phyloP scores from a whole-genome alignment of 2,113 vertebrate genomes.

The Montifringilla adamsi region DNA sequence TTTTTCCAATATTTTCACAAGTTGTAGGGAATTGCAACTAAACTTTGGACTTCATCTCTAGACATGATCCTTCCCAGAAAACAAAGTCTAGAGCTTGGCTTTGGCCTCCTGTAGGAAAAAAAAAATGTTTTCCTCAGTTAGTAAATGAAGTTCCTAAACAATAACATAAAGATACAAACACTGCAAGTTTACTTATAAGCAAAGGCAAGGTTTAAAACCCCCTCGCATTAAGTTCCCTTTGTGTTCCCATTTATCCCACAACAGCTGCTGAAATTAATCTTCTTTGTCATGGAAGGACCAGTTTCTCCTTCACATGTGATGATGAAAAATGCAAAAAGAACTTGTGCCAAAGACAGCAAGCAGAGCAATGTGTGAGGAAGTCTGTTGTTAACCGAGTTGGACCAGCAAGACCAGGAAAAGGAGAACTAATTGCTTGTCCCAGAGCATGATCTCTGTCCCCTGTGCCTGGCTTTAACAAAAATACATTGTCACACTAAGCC shows the following conservation, averaged over 20 bases:
- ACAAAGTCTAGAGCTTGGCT: neutral
- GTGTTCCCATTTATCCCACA: neutral
- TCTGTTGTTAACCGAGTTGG: neutral
- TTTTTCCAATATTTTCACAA: neutral
- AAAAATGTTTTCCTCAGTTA: neutral
- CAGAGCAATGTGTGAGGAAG: neutral
- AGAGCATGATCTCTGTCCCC: neutral
- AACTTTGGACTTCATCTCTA: neutral
- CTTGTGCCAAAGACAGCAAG: neutral
- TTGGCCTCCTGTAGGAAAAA: neutral
- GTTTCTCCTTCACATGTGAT: neutral
- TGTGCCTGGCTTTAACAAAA: neutral
- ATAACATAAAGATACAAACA: neutral
- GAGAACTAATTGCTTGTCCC: neutral
- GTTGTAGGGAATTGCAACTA: neutral
- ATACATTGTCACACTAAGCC: neutral
- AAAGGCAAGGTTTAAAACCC: neutral
- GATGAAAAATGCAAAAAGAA: neutral
- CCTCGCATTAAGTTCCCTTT: neutral
- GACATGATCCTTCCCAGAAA: neutral
- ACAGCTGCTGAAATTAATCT: neutral
- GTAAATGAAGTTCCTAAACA: neutral
- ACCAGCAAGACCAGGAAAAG: neutral
- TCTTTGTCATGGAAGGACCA: neutral
- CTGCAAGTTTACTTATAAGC: neutral